phyloP scores from a whole-genome alignment of 2,113 vertebrate species.

The Lipotes vexillifer region DNA sequence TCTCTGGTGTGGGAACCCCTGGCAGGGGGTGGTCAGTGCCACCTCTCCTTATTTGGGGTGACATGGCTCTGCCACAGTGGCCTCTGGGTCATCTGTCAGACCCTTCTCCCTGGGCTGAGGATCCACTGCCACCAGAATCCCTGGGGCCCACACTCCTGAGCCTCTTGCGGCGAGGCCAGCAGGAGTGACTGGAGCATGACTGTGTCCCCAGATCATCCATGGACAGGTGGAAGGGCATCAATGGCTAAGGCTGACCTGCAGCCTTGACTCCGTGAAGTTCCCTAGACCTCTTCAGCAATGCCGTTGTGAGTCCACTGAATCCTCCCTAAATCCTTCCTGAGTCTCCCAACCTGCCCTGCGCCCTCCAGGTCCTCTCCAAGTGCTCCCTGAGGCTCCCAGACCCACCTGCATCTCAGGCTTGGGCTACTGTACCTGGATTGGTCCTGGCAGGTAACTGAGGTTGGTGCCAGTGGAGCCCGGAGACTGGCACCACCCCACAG shows the following conservation, averaged over 20 bases:
- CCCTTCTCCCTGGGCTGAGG: not conserved
- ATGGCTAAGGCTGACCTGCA: not conserved
- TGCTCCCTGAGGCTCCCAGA: not conserved
- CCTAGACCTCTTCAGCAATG: not conserved
- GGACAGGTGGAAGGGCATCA: not conserved
- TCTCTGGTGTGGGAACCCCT: not conserved
- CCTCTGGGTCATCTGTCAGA: not conserved
- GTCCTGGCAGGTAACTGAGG: not conserved
- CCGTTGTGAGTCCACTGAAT: fast-evolving
- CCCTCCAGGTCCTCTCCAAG: not conserved
- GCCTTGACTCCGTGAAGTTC: fast-evolving
- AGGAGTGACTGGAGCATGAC: not conserved
- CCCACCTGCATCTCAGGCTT: not conserved
- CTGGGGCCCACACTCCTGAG: not conserved
- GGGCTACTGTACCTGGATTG: fast-evolving
- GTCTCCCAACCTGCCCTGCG: too few species aligned
- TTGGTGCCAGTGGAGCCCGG: not conserved
- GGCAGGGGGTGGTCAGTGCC: not conserved
- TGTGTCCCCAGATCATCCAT: not conserved
- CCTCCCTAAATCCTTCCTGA: not conserved
- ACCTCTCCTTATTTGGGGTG: not conserved
- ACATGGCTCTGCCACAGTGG: not conserved
- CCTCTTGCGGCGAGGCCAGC: not conserved
- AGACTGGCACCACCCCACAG: not conserved
- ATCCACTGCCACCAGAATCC: not conserved